A percentile compares a stretch with the other conserved stretches of the same genome.
Evolutionary conservation across 2,113 vertebrate species (phyloP).

Genomic region (Lepisosteus oculatus): DNA sequence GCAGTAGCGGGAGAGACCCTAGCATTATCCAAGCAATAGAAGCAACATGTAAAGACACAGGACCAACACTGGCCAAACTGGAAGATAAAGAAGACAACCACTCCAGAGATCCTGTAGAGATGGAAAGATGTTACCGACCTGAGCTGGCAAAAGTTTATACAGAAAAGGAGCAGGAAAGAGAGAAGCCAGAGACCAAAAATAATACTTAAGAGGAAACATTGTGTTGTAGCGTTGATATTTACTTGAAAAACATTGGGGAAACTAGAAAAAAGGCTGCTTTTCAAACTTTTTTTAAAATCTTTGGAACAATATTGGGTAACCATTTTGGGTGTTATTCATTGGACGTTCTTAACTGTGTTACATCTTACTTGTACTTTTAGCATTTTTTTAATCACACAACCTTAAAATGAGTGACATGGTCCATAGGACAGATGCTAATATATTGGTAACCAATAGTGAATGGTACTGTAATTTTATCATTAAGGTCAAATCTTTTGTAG

Average conservation of each 20-base stretch:
- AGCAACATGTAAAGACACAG: slow-evolving; percentile 43
- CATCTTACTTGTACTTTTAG: slow-evolving; percentile 34
- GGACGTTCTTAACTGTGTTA: slow-evolving; percentile 64
- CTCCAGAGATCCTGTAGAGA: slow-evolving; percentile 40
- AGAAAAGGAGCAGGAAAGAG: slow-evolving; percentile 47
- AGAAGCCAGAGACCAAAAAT: slow-evolving; percentile 64
- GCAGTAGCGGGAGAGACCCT: slow-evolving; percentile 52
- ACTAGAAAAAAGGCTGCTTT: slow-evolving; percentile 39
- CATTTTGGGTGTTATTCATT: slow-evolving; percentile 63
- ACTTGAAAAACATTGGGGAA: slow-evolving; percentile 32
- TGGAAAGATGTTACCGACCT: slow-evolving; percentile 32
- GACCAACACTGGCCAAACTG: slow-evolving; percentile 33
- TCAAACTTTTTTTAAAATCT: slow-evolving; percentile 34
- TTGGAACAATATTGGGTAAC: slow-evolving; percentile 52
- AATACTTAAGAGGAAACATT: slow-evolving; percentile 43
- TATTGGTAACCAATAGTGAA: slow-evolving; percentile 79
- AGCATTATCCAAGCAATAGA: slow-evolving; percentile 46
- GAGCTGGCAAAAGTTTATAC: slow-evolving; percentile 46
- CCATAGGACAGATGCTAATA: slow-evolving; percentile 74
- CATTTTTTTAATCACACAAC: slow-evolving; percentile 51
- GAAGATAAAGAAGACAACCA: slow-evolving; percentile 46
- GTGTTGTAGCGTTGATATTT: slow-evolving; percentile 37
- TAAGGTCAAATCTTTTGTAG: slow-evolving; percentile 56
- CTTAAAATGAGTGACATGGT: slow-evolving; percentile 55
- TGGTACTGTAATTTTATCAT: slow-evolving; percentile 63